Evolutionary conservation across 2,113 vertebrate genomes (phyloP), one percentile per base, ranked within the genome.

Genomic region (Triplophysa tibetana): DNA sequence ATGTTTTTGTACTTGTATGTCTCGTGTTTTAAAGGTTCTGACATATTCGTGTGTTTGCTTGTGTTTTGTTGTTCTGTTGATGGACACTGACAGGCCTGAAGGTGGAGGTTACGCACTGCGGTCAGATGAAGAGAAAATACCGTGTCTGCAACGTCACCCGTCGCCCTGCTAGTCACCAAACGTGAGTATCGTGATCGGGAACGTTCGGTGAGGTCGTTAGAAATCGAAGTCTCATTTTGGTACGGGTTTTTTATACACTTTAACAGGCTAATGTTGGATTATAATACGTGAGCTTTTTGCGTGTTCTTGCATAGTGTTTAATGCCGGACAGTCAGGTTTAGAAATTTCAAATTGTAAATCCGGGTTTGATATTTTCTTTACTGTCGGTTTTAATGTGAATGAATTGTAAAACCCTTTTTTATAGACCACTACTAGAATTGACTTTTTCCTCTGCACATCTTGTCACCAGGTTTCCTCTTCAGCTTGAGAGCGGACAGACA

Each of bases 101-200:
- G 92, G 98, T 99, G 88, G 98, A 99, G 92, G 97, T 99, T 89
- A 99, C 97, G 84, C 97, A 99, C 90, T 99, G 98, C 89, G 98
- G 98, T 82, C 96, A 98, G 87, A 99, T 99, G 98, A 98, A 98
- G 67, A 94, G 98, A 86, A 99, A 99, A 78, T 99, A 99, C 84
- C 95, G 97, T 0, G 98, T 99, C 84, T 99, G 98, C 87, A 99
- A 99, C 19, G 97, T 99, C 68, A 99, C 98, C 0, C 95, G 98
- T 52, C 91, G 98, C 75, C 96, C 98, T 81, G 97, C 98, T 85
- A 99, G 96, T 92, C 98, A 99, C 90, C 98, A 99, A 90, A 99
- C 97, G 97, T 99, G 86, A 91, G 91, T 83, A 26, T 70, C 10
- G 19, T 7, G 19, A 5, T 11, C 13, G 14, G 50, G 14, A 54